phyloP scores from a whole-genome alignment of 2,888 invertebrate genomes.

The Theodoxus fluviatilis region DNA sequence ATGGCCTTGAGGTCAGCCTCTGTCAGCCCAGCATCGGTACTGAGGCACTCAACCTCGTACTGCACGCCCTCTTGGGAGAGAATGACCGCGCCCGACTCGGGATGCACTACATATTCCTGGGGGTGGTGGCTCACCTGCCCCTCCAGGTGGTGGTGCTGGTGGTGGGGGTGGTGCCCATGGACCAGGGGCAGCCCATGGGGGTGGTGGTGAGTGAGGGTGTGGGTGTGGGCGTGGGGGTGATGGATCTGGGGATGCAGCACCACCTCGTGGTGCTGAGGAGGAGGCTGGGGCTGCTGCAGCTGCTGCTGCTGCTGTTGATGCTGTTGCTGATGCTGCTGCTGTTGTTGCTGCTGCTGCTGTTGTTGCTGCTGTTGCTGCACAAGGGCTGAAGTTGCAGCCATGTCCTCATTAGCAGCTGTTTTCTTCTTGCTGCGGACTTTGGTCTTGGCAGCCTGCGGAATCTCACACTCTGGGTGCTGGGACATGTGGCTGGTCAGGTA shows the following conservation, averaged over 20 bases:
- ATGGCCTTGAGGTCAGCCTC: slow-evolving; percentile 40
- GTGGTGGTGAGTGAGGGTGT: too few species aligned
- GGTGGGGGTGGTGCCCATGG: too few species aligned
- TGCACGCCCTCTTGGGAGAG: slow-evolving; percentile 33
- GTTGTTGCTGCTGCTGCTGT: slow-evolving; percentile 12
- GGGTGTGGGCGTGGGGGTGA: not conserved
- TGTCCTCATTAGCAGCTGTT: not conserved
- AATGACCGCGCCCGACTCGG: not conserved
- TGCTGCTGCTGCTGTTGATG: not conserved
- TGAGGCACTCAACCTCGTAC: slow-evolving; percentile 46
- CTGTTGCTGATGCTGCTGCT: slow-evolving; percentile 21
- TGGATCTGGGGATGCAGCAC: slow-evolving; percentile 21
- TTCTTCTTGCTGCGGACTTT: slow-evolving; percentile 18
- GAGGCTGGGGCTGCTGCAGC: slow-evolving; percentile 6
- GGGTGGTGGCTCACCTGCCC: too few species aligned
- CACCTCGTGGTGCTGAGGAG: slow-evolving; percentile 18
- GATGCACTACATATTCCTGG: too few species aligned
- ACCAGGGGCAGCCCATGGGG: too few species aligned
- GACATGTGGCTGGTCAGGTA: slow-evolving; percentile 47
- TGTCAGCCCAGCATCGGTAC: slow-evolving; percentile 35
- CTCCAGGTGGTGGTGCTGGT: too few species aligned
- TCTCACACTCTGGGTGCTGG: slow-evolving; percentile 38
- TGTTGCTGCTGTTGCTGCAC: slow-evolving; percentile 15
- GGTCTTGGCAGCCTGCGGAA: slow-evolving; percentile 12
- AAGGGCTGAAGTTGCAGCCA: not conserved